Evolutionary conservation across 2,797 vertebrate species (phyloP).

Genomic region (Pseudomugil gertrudae): DNA sequence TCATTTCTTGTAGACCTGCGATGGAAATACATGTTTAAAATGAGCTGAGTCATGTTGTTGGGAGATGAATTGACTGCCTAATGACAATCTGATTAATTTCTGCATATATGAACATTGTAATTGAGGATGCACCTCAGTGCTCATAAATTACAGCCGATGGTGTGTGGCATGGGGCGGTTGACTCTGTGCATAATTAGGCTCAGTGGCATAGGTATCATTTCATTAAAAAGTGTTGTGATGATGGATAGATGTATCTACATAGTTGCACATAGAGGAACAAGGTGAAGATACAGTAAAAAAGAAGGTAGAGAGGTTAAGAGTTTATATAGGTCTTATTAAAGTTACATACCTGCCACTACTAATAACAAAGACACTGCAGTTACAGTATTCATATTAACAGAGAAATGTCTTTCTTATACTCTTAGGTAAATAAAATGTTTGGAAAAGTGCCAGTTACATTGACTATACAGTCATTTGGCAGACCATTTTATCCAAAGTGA

Average conservation of each 20-base stretch:
- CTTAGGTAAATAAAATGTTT: constrained; percentile 18
- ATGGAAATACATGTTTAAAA: constrained; percentile 61
- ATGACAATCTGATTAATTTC: constrained; percentile 73
- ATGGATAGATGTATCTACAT: constrained; percentile 52
- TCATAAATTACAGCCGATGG: constrained; percentile 76
- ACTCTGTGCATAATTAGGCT: constrained; percentile 65
- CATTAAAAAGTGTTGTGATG: constrained; percentile 72
- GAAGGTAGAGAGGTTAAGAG: constrained; percentile 2
- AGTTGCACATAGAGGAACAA: constrained; percentile 42
- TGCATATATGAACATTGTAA: constrained; percentile 71
- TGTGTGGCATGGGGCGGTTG: constrained; percentile 58
- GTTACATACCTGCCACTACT: background rate
- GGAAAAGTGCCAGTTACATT: constrained; percentile 1
- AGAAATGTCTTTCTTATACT: constrained; percentile 7
- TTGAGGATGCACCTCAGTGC: constrained; percentile 66
- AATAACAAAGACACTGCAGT: background rate
- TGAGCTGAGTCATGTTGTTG: constrained; percentile 62
- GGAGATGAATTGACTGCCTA: constrained; percentile 71
- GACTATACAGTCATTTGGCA: no score
- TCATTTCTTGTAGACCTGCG: constrained; percentile 16
- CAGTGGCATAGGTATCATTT: constrained; percentile 71
- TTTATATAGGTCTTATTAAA: background rate
- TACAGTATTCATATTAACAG: background rate
- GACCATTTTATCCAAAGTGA: no score
- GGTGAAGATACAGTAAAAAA: constrained; percentile 32